Evolutionary conservation across 2,113 vertebrate species (phyloP).

Genomic region (Indri indri): DNA sequence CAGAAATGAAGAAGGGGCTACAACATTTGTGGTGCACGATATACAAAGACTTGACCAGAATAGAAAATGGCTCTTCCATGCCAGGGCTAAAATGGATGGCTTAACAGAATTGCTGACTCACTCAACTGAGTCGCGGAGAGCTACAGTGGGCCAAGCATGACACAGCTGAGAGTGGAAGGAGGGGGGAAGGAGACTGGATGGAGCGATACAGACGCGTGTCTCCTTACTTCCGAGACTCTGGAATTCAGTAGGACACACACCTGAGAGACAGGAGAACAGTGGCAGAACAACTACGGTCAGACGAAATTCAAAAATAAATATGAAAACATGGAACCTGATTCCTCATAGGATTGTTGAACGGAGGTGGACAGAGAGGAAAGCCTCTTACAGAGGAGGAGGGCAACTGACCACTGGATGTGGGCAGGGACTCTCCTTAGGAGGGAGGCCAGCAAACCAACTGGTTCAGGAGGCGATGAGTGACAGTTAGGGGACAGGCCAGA

Average conservation of each 20-base stretch:
- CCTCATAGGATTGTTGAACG: neutral
- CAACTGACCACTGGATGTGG: neutral
- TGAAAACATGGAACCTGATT: neutral
- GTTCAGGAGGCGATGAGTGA: neutral
- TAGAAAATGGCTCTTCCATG: neutral
- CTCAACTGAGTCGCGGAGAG: neutral
- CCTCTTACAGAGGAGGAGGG: neutral
- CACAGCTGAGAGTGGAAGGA: neutral
- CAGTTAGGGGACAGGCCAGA: neutral
- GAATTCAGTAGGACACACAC: neutral
- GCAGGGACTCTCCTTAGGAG: rapidly evolving
- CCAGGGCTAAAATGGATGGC: neutral
- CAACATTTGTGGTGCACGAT: neutral
- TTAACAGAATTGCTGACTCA: neutral
- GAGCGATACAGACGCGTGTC: neutral
- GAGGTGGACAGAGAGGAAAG: neutral
- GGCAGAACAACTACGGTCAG: neutral
- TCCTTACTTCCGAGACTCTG: neutral
- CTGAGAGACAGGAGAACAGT: neutral
- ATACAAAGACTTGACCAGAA: neutral
- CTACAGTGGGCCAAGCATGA: neutral
- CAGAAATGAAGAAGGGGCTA: neutral
- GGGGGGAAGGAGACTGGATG: neutral
- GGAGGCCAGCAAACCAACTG: neutral
- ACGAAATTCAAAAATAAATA: neutral